phyloP scores from a whole-genome alignment of 2,113 vertebrate species.

The Dasyurus viverrinus region DNA sequence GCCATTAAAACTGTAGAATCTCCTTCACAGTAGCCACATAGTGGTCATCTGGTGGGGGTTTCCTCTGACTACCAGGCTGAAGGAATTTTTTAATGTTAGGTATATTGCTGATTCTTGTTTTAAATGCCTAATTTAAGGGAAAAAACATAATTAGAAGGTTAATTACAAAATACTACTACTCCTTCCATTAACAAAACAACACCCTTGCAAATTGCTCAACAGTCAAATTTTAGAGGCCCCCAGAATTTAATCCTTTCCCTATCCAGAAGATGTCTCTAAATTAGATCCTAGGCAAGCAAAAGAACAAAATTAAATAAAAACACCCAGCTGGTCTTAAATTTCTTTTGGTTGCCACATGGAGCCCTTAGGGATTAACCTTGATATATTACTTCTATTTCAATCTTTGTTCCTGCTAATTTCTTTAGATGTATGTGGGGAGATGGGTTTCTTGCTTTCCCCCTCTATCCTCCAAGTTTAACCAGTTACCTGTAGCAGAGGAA shows the following conservation, averaged over 20 bases:
- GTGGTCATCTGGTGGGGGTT: slow-evolving; percentile 81
- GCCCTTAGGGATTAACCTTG: neutral
- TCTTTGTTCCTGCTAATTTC: neutral
- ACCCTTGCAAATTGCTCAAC: neutral
- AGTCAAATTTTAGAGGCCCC: neutral
- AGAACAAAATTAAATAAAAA: neutral
- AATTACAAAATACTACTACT: neutral
- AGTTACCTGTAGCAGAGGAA: slow-evolving; percentile 86
- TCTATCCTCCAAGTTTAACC: neutral
- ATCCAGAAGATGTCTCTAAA: neutral
- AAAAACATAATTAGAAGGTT: slow-evolving; percentile 44
- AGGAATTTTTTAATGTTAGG: slow-evolving; percentile 90
- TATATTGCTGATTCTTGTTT: slow-evolving; percentile 86
- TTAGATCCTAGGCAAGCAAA: neutral
- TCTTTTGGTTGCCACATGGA: neutral
- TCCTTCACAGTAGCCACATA: slow-evolving; percentile 73
- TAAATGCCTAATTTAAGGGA: slow-evolving; percentile 87
- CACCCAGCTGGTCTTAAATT: neutral
- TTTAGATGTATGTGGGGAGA: neutral
- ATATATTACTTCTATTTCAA: neutral
- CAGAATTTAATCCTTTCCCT: neutral
- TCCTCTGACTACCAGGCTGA: slow-evolving; percentile 91
- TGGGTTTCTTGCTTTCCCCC: neutral
- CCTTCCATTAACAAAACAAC: neutral
- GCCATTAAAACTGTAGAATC: slow-evolving; percentile 77